phyloP scores from a whole-genome alignment of 1,140 invertebrate species.

The Scaptomyza hsui region DNA sequence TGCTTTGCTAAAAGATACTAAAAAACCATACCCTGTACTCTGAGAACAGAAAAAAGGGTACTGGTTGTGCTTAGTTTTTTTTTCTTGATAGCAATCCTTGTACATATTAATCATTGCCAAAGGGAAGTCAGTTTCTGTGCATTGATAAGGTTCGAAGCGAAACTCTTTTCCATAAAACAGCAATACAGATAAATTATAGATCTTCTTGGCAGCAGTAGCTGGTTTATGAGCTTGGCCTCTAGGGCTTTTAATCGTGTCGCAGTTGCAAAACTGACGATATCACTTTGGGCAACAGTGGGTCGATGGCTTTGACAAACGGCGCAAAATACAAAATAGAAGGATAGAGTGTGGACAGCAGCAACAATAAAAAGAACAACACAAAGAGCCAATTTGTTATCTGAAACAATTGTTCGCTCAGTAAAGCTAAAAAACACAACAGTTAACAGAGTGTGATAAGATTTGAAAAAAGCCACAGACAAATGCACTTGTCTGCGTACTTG shows the following conservation, averaged over 20 bases:
- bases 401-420: slow-evolving; percentile 47
- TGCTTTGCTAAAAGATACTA: background rate
- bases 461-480: slow-evolving; percentile 47
- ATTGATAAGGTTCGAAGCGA: slow-evolving; percentile 10
- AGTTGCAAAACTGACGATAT: slow-evolving; percentile 26
- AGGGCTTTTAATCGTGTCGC: slow-evolving; percentile 14
- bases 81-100: background rate
- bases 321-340: slow-evolving; percentile 11
- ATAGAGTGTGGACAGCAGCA: slow-evolving; percentile 23
- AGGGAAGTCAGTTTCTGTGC: slow-evolving; percentile 11
- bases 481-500: slow-evolving; percentile 60
- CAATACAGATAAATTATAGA: background rate
- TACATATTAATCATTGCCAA: background rate
- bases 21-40: background rate
- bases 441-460: slow-evolving; percentile 67
- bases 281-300: slow-evolving; percentile 13
- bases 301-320: slow-evolving; percentile 33
- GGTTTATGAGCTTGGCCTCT: background rate
- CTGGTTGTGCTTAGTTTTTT: background rate
- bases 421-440: slow-evolving; percentile 77
- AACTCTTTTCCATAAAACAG: slow-evolving; percentile 1
- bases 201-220: background rate
- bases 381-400: slow-evolving; percentile 61
- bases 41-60: background rate
- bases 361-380: slow-evolving; percentile 29